Base-by-base conservation (phyloP, 2,113 vertebrate genomes). In the Chamaetylas fuelleborni region DNA sequence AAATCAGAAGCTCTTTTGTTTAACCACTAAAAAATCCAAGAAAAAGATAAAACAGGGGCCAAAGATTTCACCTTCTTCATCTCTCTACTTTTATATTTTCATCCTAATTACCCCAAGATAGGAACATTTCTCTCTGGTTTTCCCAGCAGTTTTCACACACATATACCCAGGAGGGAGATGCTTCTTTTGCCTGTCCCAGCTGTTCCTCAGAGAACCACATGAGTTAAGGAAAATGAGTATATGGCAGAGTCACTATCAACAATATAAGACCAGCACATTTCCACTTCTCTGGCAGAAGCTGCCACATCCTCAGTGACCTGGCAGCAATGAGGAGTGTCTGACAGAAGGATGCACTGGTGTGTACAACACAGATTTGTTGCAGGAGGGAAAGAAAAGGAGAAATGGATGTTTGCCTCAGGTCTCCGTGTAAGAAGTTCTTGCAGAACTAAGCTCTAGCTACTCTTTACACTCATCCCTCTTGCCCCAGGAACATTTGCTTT, bases 401-500 rank as follows among this genome's bases (percentile, higher is more conserved):
- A 77, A 58, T 1, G 5, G 28, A 65, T 0, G 0, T 65, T 95
- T 80, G 25, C 62, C 42, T 90, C 77, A 62, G 43, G 60, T 48
- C 12, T 77, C 38, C 34, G 26, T 4, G 3, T 57, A 45, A 67
- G 60, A 92, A 89, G 53, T 62, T 86, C 66, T 91, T 70, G 50
- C 78, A 54, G 29, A 94, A 70, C 42, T 38, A 50, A 73, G 28
- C 47, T 33, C 33, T 56, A 78, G 36, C 36, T 83, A 26, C 57
- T 92, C 81, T 89, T 94, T 82, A 58, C 22, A 45, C 51, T 69
- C 48, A 88, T 29, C 47, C 36, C 25, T 85, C 31, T 94, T 81
- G 92, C 93, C 77, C 38, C 64, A 82, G 82, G 89, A 93, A 69
- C 24, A 69, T 74, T 95, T 88, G 40, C 51, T 43, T 50, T 92